Percentiles rank a stretch among this genome's conserved stretches.
phyloP scores from a whole-genome alignment of 2,797 vertebrate species.

The Macropodus opercularis region DNA sequence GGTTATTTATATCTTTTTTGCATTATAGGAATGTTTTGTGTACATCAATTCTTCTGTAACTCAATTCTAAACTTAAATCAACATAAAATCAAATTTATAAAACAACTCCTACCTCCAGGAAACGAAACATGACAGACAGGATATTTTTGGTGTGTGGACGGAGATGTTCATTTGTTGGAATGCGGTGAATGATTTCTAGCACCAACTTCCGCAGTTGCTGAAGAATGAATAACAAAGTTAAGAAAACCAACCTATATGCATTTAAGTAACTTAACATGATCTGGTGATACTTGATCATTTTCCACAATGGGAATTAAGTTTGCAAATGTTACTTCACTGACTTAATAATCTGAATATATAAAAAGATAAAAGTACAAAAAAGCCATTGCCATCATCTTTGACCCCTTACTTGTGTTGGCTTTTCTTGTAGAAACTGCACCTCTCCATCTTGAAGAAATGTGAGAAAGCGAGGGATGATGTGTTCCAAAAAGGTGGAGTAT shows the following conservation, averaged over 20 bases:
- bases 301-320: no score
- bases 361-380: neutral
- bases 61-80: no score
- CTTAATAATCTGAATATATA: no score
- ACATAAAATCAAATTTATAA: neutral
- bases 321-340: no score
- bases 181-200: slow-evolving; percentile 97
- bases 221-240: neutral
- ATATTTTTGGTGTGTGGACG: slow-evolving; percentile 97
- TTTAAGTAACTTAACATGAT: neutral
- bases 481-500: slow-evolving; percentile 97
- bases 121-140: slow-evolving; percentile 97
- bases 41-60: no score
- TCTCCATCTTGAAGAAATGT: slow-evolving; percentile 99
- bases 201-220: slow-evolving; percentile 97
- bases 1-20: no score
- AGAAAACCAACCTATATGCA: neutral
- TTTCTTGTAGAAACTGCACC: slow-evolving; percentile 98
- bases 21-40: no score
- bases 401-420: slow-evolving; percentile 92
- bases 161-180: slow-evolving; percentile 98
- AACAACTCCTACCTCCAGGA: slow-evolving; percentile 88
- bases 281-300: no score
- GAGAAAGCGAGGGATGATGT: slow-evolving; percentile 98
- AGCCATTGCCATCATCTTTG: neutral